phyloP scores from a whole-genome alignment of 2,888 invertebrate species.

The Therioaphis trifolii region DNA sequence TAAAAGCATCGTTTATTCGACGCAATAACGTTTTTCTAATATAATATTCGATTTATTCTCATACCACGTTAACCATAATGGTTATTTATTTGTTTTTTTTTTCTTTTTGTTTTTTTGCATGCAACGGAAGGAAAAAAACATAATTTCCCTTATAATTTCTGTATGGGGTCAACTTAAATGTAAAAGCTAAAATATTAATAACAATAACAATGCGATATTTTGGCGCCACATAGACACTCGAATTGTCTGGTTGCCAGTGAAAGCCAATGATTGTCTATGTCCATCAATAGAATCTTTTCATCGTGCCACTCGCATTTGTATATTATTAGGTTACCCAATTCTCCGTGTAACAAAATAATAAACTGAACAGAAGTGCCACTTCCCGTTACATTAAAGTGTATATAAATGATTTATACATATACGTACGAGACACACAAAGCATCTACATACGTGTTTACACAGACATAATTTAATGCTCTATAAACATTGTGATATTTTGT shows the following conservation, averaged over 20 bases:
- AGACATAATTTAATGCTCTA: too few species aligned
- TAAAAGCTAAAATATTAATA: slow-evolving; percentile 33
- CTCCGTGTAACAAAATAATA: not conserved
- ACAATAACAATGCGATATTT: slow-evolving; percentile 20
- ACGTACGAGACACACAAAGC: too few species aligned
- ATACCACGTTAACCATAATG: too few species aligned
- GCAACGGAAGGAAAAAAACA: slow-evolving; percentile 1
- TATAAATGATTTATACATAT: too few species aligned
- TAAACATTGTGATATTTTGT: too few species aligned
- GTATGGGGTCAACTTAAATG: not conserved
- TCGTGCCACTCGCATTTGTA: slow-evolving; percentile 3
- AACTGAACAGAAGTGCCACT: not conserved
- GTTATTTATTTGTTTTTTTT: too few species aligned
- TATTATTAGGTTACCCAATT: slow-evolving; percentile 53
- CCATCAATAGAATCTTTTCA: slow-evolving; percentile 54
- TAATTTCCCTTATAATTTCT: not conserved
- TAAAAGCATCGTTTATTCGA: too few species aligned
- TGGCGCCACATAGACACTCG: slow-evolving; percentile 31
- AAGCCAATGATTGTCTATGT: slow-evolving; percentile 35
- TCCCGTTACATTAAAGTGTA: slow-evolving; percentile 12
- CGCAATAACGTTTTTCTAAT: too few species aligned
- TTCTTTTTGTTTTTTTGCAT: too few species aligned
- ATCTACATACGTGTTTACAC: too few species aligned
- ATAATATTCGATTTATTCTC: too few species aligned
- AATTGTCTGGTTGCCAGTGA: slow-evolving; percentile 44